Conservation (phyloP, 2,797 vertebrate species). For the Semaprochilodus insignis region DNA sequence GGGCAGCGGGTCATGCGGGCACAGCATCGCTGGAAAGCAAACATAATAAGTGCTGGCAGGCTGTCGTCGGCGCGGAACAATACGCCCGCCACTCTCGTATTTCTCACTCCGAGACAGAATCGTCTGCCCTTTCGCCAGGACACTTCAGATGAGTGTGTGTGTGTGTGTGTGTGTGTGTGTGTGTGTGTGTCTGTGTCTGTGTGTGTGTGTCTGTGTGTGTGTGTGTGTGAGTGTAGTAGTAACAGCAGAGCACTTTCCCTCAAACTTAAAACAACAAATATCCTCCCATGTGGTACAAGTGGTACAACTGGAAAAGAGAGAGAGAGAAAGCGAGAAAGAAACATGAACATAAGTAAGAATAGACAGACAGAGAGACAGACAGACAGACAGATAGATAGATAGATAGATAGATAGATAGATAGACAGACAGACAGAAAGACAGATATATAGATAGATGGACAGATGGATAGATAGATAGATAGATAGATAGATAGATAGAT, state of each 20-base stretch:
- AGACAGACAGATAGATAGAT: not conserved
- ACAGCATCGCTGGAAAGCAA: constrained; percentile 61
- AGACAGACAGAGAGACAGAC: not conserved
- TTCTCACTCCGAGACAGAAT: constrained; percentile 51
- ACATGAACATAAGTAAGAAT: not conserved
- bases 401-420: not conserved
- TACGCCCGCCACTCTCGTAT: constrained; percentile 47
- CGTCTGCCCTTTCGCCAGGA: constrained; percentile 46
- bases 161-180: constrained; percentile 44
- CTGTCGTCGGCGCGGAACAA: constrained; percentile 58
- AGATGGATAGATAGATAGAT: not conserved
- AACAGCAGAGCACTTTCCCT: constrained; percentile 65
- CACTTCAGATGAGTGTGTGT: constrained; percentile 36
- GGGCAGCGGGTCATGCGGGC: constrained; percentile 48
- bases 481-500: not conserved
- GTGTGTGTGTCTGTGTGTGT: constrained; percentile 38
- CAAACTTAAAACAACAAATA: constrained; percentile 70
- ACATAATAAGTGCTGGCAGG: constrained; percentile 66
- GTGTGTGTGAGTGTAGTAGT: constrained; percentile 43
- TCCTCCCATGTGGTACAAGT: constrained; percentile 66
- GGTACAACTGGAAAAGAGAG: constrained; percentile 68
- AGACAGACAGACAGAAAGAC: too few relatives aligned
- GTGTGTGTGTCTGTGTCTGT: constrained; percentile 38
- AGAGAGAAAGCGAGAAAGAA: not conserved
- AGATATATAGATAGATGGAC: too few relatives aligned